These are phyloP conservation scores for Piprites chloris DNA, from an alignment of 2,113 vertebrate genomes.

Conservation along the genomic window DNA sequence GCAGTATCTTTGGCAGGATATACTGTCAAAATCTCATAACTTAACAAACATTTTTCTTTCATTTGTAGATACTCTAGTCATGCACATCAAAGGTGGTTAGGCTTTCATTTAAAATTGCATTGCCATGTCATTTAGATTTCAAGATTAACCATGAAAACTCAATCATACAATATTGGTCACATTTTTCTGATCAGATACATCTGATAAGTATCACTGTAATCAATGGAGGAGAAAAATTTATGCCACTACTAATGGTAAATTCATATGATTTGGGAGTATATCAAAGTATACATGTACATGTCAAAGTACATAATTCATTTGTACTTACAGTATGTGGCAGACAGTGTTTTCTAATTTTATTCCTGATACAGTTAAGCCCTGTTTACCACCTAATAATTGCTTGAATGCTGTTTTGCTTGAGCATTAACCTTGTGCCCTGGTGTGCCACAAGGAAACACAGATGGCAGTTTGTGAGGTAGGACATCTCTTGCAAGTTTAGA, in stretches of 20 bases:
- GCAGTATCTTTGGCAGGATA: neutral
- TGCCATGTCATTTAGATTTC: neutral
- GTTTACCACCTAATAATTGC: neutral
- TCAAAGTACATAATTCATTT: neutral
- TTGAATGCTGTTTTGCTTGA: neutral
- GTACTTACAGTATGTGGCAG: neutral
- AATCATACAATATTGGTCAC: neutral
- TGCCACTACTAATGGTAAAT: neutral
- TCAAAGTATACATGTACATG: neutral
- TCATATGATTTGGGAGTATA: neutral
- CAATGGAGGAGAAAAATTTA: neutral
- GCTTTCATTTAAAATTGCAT: neutral
- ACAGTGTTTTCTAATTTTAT: neutral
- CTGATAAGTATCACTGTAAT: neutral
- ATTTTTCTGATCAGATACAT: neutral
- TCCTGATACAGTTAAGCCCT: neutral
- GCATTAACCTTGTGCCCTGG: neutral
- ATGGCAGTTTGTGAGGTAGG: neutral
- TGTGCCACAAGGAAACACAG: accelerated
- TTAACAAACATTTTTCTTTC: neutral
- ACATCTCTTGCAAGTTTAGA: neutral
- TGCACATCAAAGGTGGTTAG: neutral
- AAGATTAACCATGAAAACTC: neutral
- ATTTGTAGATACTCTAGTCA: neutral
- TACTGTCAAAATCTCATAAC: neutral